phyloP scores from a whole-genome alignment of 2,888 invertebrate genomes.

The Oscheius myriophilus region DNA sequence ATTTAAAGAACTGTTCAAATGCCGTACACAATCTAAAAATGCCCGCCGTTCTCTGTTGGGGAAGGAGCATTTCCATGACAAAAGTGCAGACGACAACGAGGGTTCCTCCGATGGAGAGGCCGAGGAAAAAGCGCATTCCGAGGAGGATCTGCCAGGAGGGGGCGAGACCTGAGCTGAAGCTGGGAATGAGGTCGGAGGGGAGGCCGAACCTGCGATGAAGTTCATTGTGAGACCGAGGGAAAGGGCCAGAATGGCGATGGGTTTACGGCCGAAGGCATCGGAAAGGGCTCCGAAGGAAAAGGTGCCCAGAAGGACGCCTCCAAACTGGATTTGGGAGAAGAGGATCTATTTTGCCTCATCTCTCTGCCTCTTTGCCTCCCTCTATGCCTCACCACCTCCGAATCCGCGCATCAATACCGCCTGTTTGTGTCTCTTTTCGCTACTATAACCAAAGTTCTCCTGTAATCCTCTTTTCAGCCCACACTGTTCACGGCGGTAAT shows the following conservation, averaged over 20 bases:
- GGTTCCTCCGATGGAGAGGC: conserved; percentile 61
- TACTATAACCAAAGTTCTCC: too few relatives aligned
- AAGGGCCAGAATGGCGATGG: conserved; percentile 56
- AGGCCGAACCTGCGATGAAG: conserved; percentile 50
- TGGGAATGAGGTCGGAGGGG: neutral
- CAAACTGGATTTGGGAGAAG: conserved; percentile 62
- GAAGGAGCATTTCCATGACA: conserved; percentile 70
- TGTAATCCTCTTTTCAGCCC: too few relatives aligned
- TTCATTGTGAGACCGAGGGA: conserved; percentile 56
- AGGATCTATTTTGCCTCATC: conserved; percentile 34
- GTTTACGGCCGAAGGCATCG: conserved; percentile 55
- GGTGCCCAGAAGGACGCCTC: conserved; percentile 59
- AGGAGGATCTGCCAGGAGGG: conserved; percentile 31
- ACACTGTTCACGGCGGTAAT: too few relatives aligned
- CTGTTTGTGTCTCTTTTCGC: too few relatives aligned
- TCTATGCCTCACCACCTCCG: too few relatives aligned
- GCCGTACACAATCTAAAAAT: conserved; percentile 68
- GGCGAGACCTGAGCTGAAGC: conserved; percentile 16
- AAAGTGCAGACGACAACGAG: conserved; percentile 68
- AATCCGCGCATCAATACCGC: too few relatives aligned
- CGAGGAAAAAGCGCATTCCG: conserved; percentile 47
- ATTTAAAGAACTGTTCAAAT: neutral
- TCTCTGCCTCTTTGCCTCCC: too few relatives aligned
- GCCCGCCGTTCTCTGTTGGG: conserved; percentile 70
- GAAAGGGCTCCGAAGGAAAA: conserved; percentile 62